phyloP scores from a whole-genome alignment of 2,797 vertebrate species.

The Cercopithecus neglectus region DNA sequence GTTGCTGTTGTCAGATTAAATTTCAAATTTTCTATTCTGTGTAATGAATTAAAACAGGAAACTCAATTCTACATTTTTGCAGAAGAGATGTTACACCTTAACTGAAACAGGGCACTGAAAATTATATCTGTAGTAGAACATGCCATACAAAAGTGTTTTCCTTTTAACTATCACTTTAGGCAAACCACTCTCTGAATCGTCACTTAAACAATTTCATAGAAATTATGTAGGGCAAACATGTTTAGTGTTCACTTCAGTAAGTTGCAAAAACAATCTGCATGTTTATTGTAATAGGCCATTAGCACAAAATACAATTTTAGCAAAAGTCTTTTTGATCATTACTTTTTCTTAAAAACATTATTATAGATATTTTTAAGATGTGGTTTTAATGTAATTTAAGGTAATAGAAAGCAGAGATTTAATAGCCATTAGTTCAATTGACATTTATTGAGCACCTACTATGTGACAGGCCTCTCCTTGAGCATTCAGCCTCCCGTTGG shows the following conservation, averaged over 20 bases:
- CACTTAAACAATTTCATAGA: conserved; percentile 76
- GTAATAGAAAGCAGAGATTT: conserved; percentile 60
- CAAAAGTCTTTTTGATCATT: conserved; percentile 78
- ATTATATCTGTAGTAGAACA: conserved; percentile 65
- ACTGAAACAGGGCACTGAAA: conserved; percentile 76
- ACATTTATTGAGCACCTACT: neutral
- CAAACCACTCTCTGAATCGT: conserved; percentile 68
- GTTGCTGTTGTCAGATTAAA: conserved; percentile 79
- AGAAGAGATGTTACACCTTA: conserved; percentile 74
- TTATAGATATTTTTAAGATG: conserved; percentile 48
- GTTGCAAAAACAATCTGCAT: conserved; percentile 72
- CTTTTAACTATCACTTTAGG: conserved; percentile 75
- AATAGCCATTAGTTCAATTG: neutral
- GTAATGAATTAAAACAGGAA: conserved; percentile 80
- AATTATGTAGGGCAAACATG: conserved; percentile 73
- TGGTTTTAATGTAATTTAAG: conserved; percentile 73
- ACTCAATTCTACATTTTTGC: conserved; percentile 36
- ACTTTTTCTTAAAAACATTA: conserved; percentile 77
- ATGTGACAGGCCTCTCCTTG: neutral
- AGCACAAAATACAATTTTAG: conserved; percentile 71
- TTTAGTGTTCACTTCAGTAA: conserved; percentile 75
- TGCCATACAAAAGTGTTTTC: conserved; percentile 71
- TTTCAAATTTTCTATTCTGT: conserved; percentile 81
- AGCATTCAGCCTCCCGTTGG: neutral
- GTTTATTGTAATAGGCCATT: conserved; percentile 81